These are phyloP conservation scores for Palythoa caribaeorum DNA, from an alignment of 92 coral and sea anemone genomes.

Conservation along the genomic window DNA sequence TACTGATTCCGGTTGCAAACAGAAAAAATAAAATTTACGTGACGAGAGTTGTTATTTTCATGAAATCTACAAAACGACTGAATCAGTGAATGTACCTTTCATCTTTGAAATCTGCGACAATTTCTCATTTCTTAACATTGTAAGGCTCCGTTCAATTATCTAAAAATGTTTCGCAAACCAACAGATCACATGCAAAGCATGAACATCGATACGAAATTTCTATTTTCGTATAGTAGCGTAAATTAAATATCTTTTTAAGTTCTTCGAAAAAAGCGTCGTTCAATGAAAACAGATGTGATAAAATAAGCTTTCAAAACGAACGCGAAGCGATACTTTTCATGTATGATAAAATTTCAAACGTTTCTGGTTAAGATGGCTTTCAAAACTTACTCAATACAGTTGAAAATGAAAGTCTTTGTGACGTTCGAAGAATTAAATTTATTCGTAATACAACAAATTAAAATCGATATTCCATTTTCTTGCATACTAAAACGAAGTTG, in stretches of 20 bases:
- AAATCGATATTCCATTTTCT: not conserved
- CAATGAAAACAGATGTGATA: not conserved
- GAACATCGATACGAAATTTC: not conserved
- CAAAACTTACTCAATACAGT: not conserved
- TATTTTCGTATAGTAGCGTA: not conserved
- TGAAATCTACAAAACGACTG: not conserved
- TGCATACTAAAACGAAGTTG: not conserved
- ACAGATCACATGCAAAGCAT: not conserved
- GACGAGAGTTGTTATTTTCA: not conserved
- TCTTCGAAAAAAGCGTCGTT: not conserved
- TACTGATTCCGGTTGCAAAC: not conserved
- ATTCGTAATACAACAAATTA: not conserved
- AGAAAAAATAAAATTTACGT: not conserved
- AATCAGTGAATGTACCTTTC: not conserved
- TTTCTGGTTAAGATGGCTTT: not conserved
- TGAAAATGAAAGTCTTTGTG: constrained; percentile 38
- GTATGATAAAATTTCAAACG: not conserved
- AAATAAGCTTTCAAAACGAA: constrained; percentile 7
- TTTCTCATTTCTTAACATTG: not conserved
- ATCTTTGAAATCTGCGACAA: not conserved
- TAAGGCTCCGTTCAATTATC: not conserved
- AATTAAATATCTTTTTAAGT: not conserved
- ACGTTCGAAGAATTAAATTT: not conserved
- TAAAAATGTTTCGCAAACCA: constrained; percentile 10
- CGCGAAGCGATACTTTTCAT: not conserved